phyloP scores from a whole-genome alignment of 2,888 invertebrate genomes.

The Limnephilus auricula region DNA sequence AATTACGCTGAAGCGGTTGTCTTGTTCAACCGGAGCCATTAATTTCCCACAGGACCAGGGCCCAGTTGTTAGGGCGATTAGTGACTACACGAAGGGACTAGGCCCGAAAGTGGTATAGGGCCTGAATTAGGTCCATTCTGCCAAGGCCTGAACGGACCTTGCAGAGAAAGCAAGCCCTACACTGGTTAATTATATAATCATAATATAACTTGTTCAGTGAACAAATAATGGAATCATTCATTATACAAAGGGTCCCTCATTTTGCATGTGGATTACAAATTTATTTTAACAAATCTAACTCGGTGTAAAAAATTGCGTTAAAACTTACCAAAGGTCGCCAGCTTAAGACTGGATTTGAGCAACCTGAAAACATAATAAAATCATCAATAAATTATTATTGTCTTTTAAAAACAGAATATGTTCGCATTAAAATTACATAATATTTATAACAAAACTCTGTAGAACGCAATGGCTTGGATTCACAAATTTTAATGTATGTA shows the following conservation, averaged over 20 bases:
- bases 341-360: conserved; percentile 49
- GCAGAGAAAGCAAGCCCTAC: neutral
- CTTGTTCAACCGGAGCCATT: conserved; percentile 58
- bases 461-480: too few relatives aligned
- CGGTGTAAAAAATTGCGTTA: neutral
- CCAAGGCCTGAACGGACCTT: neutral
- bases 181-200: neutral
- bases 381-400: neutral
- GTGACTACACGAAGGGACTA: conserved; percentile 58
- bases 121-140: neutral
- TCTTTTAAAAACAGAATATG: neutral
- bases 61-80: conserved; percentile 62
- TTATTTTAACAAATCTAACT: neutral
- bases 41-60: conserved; percentile 64
- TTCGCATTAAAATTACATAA: too few relatives aligned
- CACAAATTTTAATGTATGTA: too few relatives aligned
- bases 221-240: neutral
- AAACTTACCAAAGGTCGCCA: conserved; percentile 57
- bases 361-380: conserved; percentile 38
- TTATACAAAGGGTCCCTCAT: neutral
- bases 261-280: neutral
- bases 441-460: too few relatives aligned
- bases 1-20: conserved; percentile 50
- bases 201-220: neutral
- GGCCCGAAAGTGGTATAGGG: conserved; percentile 15